These are phyloP conservation scores for Heterodera filipjevi DNA, from an alignment of 2,888 invertebrate genomes.

Conservation along the genomic window DNA sequence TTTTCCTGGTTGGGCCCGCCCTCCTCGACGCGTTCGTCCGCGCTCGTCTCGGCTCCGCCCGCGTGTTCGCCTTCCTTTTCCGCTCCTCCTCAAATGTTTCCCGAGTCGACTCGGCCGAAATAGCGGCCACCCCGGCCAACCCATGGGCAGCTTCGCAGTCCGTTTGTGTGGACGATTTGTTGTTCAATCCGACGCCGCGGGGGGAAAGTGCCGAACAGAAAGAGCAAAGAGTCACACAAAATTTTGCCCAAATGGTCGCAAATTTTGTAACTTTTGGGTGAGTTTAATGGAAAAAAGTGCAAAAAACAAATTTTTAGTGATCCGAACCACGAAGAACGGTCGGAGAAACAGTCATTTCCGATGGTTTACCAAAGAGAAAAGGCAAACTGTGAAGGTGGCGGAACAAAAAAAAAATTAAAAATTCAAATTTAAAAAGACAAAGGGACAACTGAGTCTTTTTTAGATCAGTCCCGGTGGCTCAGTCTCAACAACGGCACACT, in stretches of 20 bases:
- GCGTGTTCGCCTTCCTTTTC: conserved; percentile 20
- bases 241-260: conserved; percentile 13
- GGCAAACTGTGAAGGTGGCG: conserved; percentile 9
- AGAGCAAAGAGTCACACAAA: neutral
- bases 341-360: neutral
- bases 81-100: conserved; percentile 7
- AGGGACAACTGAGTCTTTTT: neutral
- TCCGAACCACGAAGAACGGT: conserved; percentile 13
- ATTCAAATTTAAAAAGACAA: neutral
- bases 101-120: conserved; percentile 11
- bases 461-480: conserved; percentile 12
- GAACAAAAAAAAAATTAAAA: neutral
- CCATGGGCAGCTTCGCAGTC: neutral
- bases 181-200: conserved; percentile 10
- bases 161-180: conserved; percentile 22
- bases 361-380: conserved; percentile 8
- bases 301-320: neutral
- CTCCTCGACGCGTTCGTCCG: conserved; percentile 17
- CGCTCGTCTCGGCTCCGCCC: neutral
- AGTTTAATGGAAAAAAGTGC: neutral
- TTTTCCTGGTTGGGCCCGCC: conserved; percentile 18
- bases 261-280: conserved; percentile 21
- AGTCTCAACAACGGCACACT: neutral
- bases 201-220: neutral
- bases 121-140: neutral